Evolutionary conservation across 2,797 vertebrate species (phyloP).

Genomic region (Megalops cyprinoides): DNA sequence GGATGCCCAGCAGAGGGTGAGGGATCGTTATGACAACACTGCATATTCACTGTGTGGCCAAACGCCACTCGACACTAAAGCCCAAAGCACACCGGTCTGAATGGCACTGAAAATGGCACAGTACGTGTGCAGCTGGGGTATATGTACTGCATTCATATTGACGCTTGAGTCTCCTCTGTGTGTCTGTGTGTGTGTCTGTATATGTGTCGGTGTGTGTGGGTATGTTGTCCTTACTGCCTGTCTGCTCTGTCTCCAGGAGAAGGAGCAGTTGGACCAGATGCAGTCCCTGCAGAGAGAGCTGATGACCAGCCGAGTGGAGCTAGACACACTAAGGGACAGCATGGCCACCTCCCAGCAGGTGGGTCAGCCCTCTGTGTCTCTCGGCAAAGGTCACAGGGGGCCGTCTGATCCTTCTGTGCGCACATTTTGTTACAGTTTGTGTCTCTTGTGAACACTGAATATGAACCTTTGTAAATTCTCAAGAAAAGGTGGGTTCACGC

Average conservation of each 20-base stretch:
- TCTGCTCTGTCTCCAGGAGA: slow-evolving; percentile 71
- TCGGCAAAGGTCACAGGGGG: not conserved
- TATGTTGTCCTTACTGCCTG: slow-evolving; percentile 12
- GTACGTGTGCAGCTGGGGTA: not conserved
- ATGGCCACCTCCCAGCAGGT: slow-evolving; percentile 83
- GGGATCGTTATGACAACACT: too few species aligned
- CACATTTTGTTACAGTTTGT: too few species aligned
- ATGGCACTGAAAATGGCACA: not conserved
- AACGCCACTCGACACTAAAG: slow-evolving; percentile 23
- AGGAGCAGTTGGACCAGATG: slow-evolving; percentile 83
- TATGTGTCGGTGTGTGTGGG: slow-evolving; percentile 19
- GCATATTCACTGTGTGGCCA: too few species aligned
- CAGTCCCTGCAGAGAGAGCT: slow-evolving; percentile 85
- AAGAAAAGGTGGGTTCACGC: too few species aligned
- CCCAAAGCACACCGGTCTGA: not conserved
- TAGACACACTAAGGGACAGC: slow-evolving; percentile 77
- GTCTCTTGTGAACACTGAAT: too few species aligned
- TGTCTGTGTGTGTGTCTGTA: slow-evolving; percentile 24
- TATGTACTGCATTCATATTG: not conserved
- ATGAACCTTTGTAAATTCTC: too few species aligned
- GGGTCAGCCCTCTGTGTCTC: slow-evolving; percentile 2
- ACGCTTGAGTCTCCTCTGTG: not conserved
- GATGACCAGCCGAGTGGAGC: slow-evolving; percentile 78
- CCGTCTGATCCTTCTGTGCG: not conserved
- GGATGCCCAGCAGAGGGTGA: slow-evolving; percentile 74